phyloP scores from a whole-genome alignment of 1,140 invertebrate species.

The Aphelenchoides besseyi region DNA sequence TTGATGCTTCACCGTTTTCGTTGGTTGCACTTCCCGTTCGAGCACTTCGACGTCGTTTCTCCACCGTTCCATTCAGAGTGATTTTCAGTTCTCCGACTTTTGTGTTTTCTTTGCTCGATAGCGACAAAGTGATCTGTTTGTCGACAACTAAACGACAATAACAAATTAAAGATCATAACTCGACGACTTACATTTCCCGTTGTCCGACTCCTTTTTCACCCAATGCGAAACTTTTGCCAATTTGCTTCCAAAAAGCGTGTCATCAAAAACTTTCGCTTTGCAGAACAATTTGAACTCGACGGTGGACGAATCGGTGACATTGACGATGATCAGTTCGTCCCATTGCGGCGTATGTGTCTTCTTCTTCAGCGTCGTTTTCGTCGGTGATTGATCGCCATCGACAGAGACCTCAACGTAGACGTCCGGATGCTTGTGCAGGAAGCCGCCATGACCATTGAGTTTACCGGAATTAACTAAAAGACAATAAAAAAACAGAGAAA shows the following conservation, averaged over 20 bases:
- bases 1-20: constrained; percentile 37
- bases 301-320: constrained; percentile 49
- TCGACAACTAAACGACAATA: constrained; percentile 46
- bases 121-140: constrained; percentile 38
- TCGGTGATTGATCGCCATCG: constrained; percentile 26
- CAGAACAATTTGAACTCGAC: constrained; percentile 50
- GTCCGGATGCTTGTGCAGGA: constrained; percentile 45
- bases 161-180: constrained; percentile 13
- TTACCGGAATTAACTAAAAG: constrained; percentile 36
- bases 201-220: constrained; percentile 54
- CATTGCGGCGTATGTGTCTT: constrained; percentile 54
- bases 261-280: constrained; percentile 58
- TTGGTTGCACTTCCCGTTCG: constrained; percentile 15
- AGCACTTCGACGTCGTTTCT: constrained; percentile 44
- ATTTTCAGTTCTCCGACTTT: constrained; percentile 53
- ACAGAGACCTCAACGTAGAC: constrained; percentile 48
- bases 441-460: constrained; percentile 32
- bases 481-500: neutral
- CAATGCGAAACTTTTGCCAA: constrained; percentile 44
- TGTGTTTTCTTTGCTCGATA: constrained; percentile 39
- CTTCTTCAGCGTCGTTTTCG: constrained; percentile 50
- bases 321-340: constrained; percentile 43
- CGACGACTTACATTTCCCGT: constrained; percentile 48
- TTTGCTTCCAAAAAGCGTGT: constrained; percentile 46
- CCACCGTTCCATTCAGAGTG: constrained; percentile 36